phyloP scores from a whole-genome alignment of 2,113 vertebrate species.

The Pseudopodoces humilis region DNA sequence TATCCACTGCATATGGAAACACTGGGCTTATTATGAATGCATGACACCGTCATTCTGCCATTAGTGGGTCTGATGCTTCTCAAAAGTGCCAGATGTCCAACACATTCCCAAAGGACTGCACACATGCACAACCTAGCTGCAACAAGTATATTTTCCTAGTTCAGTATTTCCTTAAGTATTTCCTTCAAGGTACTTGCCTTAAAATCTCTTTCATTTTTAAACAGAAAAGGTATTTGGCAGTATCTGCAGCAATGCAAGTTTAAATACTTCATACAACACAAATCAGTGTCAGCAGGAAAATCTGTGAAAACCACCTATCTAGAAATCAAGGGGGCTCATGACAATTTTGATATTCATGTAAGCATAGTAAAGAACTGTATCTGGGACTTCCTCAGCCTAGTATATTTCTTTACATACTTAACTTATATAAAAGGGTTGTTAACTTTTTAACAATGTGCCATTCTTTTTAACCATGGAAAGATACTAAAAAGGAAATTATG shows the following conservation, averaged over 20 bases:
- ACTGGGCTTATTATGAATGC: not conserved
- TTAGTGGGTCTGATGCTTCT: not conserved
- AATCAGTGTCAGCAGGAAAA: not conserved
- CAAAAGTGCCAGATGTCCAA: not conserved
- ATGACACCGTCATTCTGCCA: not conserved
- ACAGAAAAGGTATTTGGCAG: not conserved
- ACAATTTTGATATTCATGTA: not conserved
- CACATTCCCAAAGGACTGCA: not conserved
- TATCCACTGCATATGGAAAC: not conserved
- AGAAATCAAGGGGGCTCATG: not conserved
- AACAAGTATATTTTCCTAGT: not conserved
- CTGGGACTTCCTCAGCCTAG: not conserved
- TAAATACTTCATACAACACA: not conserved
- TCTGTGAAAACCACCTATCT: not conserved
- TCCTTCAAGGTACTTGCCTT: not conserved
- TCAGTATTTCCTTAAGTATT: not conserved
- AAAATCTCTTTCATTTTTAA: not conserved
- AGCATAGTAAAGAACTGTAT: not conserved
- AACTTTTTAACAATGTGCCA: accelerated
- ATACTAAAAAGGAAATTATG: not conserved
- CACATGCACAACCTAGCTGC: not conserved
- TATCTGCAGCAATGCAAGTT: not conserved
- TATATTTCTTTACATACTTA: not conserved
- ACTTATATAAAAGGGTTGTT: not conserved
- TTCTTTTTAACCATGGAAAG: not conserved